Evolutionary conservation across 2,113 vertebrate species (phyloP).

Genomic region (Bettongia penicillata): DNA sequence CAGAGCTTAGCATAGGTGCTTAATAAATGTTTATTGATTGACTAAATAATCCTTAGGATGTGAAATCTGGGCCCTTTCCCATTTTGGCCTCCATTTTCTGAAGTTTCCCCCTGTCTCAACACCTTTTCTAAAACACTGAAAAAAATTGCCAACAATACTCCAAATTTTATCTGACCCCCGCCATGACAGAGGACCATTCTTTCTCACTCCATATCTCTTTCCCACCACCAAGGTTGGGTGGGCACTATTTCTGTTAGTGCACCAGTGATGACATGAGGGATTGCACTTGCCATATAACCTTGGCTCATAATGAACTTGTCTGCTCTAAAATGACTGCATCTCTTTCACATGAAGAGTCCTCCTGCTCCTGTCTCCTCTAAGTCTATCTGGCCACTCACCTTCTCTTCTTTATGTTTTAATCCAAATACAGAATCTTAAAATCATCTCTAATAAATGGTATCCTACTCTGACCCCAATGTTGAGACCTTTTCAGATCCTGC

Average conservation of each 20-base stretch:
- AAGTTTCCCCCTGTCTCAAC: background rate
- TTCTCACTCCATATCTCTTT: background rate
- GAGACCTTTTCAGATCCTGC: background rate
- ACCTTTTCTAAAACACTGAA: background rate
- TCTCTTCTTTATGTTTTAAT: background rate
- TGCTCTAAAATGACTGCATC: background rate
- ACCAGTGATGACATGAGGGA: background rate
- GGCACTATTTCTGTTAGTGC: background rate
- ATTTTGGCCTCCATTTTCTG: background rate
- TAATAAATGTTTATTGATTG: background rate
- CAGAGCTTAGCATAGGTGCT: background rate
- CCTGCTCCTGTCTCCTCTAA: background rate
- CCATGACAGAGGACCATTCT: background rate
- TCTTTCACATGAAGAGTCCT: background rate
- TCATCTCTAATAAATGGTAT: background rate
- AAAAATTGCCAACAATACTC: background rate
- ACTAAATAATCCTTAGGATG: background rate
- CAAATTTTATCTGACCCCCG: background rate
- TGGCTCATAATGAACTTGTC: background rate
- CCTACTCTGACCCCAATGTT: background rate
- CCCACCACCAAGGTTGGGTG: background rate
- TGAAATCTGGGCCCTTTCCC: background rate
- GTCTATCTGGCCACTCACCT: background rate
- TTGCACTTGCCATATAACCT: background rate
- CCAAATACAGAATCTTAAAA: background rate